phyloP scores from a whole-genome alignment of 64 coral and sea anemone genomes.

The Orbicella faveolata region DNA sequence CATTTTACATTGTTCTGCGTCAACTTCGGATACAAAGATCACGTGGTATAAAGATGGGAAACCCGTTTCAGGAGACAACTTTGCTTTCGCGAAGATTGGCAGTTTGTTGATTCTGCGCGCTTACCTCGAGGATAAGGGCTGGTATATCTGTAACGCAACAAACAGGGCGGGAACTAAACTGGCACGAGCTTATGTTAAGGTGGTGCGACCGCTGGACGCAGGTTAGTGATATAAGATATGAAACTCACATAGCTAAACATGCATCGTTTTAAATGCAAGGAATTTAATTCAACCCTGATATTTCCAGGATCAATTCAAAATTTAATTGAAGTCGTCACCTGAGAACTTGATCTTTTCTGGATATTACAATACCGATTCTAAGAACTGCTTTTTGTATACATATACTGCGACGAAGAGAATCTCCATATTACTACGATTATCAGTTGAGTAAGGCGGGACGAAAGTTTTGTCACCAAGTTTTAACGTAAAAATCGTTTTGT shows the following conservation, averaged over 20 bases:
- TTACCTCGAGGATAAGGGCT: constrained; percentile 51
- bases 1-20: constrained; percentile 46
- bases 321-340: too few species aligned
- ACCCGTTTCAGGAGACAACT: neutral
- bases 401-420: neutral
- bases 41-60: constrained; percentile 76
- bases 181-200: constrained; percentile 49
- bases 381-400: neutral
- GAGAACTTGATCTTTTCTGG: neutral
- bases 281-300: too few species aligned
- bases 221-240: constrained; percentile 10
- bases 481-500: too few species aligned
- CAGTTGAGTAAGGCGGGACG: too few species aligned
- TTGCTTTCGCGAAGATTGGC: neutral
- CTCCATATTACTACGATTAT: too few species aligned
- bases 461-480: too few species aligned
- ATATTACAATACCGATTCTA: neutral
- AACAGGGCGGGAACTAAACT: constrained; percentile 54
- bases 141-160: constrained; percentile 69
- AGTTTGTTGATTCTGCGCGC: constrained; percentile 22
- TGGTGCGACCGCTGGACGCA: constrained; percentile 19
- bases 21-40: constrained; percentile 17
- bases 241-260: too few species aligned
- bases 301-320: too few species aligned
- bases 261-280: too few species aligned